A percentile compares a stretch with the other conserved stretches of the same genome.
Evolutionary conservation across 2,113 vertebrate species (phyloP).

Genomic region (Scartelaos histophorus): DNA sequence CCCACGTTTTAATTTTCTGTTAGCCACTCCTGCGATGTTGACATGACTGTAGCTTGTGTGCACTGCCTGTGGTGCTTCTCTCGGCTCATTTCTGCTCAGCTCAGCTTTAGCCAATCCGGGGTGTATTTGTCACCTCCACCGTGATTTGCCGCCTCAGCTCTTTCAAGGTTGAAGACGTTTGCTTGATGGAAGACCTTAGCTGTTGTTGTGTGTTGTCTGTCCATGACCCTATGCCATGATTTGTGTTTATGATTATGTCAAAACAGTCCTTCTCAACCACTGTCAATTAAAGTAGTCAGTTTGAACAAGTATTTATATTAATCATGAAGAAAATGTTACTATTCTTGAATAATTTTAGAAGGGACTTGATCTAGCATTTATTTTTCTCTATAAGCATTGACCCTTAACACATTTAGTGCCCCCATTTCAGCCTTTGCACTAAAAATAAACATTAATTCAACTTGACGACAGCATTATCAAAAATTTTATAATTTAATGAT

Average conservation of each 20-base stretch:
- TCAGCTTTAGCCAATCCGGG: constrained; percentile 57
- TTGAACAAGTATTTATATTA: too few relatives aligned
- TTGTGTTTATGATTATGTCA: constrained; percentile 26
- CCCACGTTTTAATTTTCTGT: constrained; percentile 17
- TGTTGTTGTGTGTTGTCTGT: constrained; percentile 19
- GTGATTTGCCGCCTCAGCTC: constrained; percentile 66
- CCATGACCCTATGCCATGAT: constrained; percentile 27
- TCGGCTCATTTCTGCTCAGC: constrained; percentile 47
- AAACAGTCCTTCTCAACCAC: not conserved
- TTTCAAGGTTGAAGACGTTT: constrained; percentile 43
- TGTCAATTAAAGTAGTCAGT: not conserved
- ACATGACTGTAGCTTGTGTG: constrained; percentile 16
- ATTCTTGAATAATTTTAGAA: too few relatives aligned
- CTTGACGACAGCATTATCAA: constrained; percentile 42
- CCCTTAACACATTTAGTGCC: not conserved
- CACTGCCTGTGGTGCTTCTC: constrained; percentile 1
- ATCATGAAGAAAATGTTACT: too few relatives aligned
- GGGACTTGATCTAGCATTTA: too few relatives aligned
- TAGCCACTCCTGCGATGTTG: constrained; percentile 4
- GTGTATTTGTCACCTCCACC: constrained; percentile 55
- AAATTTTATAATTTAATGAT: constrained; percentile 56
- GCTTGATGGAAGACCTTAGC: constrained; percentile 54
- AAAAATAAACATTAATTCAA: constrained; percentile 45
- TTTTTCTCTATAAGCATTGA: not conserved
- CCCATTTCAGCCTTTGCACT: not conserved